A percentile compares a stretch with the other conserved stretches of the same genome.
Conservation (phyloP, 1,140 invertebrate genomes). For the Papilio polytes region DNA sequence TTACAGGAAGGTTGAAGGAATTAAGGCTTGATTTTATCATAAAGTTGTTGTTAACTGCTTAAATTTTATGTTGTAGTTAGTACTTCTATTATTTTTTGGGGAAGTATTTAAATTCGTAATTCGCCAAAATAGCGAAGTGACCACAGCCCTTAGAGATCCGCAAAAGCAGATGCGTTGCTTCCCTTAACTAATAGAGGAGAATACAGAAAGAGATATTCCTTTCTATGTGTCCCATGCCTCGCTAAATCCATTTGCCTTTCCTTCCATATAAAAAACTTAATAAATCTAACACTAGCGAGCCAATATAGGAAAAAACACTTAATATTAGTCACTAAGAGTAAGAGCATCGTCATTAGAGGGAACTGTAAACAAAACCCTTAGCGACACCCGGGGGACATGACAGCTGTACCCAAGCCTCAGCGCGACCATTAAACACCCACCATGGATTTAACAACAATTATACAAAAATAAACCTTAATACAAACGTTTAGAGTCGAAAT, state of each 20-base stretch:
- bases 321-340: conserved; percentile 44
- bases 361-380: conserved; percentile 79
- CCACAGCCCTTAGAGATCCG: no score
- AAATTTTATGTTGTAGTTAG: no score
- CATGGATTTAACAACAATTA: conserved; percentile 49
- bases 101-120: no score
- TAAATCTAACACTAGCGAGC: background rate
- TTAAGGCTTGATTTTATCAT: background rate
- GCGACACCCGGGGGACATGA: conserved; percentile 63
- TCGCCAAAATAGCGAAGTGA: no score
- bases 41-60: background rate
- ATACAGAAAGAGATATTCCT: no score
- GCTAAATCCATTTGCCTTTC: no score
- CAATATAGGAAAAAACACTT: conserved; percentile 43
- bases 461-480: conserved; percentile 42
- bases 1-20: no score
- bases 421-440: conserved; percentile 77
- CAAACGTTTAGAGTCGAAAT: conserved; percentile 17
- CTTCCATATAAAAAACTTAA: background rate
- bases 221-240: no score
- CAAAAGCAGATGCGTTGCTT: no score
- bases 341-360: conserved; percentile 70
- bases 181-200: no score
- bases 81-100: no score
- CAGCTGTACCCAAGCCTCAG: conserved; percentile 79